Base-by-base conservation (phyloP, 2,888 invertebrate genomes). In the Alitta virens region DNA sequence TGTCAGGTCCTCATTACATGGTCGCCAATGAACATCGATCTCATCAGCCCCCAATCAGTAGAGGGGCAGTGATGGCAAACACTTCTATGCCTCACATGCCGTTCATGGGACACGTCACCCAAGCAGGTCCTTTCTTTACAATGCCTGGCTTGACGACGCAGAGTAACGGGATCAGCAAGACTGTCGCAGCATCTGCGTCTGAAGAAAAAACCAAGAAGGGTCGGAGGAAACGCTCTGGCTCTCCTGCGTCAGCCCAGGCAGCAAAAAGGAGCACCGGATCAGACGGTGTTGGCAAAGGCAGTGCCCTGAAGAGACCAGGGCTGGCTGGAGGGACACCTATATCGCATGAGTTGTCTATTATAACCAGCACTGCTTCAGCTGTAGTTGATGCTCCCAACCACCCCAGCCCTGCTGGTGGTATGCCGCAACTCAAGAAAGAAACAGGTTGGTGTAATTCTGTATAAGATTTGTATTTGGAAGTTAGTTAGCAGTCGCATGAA, bases 191-290 rank as follows among this genome's bases (percentile, higher is more conserved):
- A 7, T n/a, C 27, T 7, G 38, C 43, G 5, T n/a, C 27, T 3
- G 62, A 62, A 16, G 62, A 62, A 26, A 62, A 62, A 24, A 56
- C 56, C 42, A 62, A 56, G 46, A 54, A 51, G 52, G 52, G 49
- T 14, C 51, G 62, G 12, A 56, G 62, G 16, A 62, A 62, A 26
- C 21, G 62, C 9, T 52, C 62, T 27, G 54, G 40, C n/a, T 57
- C 62, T 2, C 52, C 61, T 12, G 38, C 55, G 40, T 24, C 56
- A 24, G 21, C 56, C 42, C 16, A 46, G 49, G 3, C 50, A 42
- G 26, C 25, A 7, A 24, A 33, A n/a, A 23, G 56, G 3, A 33
- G 50, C n/a, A 26, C 21, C 16, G 26, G 14, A 16, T 3, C 38
- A 51, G 21, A 18, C n/a, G 16, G 27, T 33, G 7, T 33, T 12